Percentiles rank a stretch among this genome's conserved stretches.
phyloP scores from a whole-genome alignment of 2,888 invertebrate genomes.

The Melieria picta region DNA sequence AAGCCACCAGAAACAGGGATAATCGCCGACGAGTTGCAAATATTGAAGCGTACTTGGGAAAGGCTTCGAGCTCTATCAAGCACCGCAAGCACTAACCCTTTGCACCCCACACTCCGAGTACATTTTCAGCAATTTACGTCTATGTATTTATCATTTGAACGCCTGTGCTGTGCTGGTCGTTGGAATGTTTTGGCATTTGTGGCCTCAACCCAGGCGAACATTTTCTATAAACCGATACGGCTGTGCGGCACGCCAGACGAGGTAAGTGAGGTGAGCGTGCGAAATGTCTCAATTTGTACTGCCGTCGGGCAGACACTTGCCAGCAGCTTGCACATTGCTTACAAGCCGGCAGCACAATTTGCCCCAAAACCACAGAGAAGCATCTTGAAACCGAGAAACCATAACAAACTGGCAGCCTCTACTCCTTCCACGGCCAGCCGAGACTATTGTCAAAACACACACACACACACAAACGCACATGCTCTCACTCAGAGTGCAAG shows the following conservation, averaged over 20 bases:
- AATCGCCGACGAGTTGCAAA: no score
- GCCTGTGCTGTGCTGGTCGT: background rate
- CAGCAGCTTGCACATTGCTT: background rate
- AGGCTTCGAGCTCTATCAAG: no score
- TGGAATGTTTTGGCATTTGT: background rate
- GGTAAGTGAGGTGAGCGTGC: background rate
- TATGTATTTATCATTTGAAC: background rate
- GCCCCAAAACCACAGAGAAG: conserved; percentile 30
- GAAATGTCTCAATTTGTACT: conserved; percentile 36
- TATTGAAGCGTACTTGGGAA: no score
- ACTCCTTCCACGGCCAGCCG: no score
- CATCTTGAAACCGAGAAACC: conserved; percentile 20
- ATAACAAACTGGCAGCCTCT: conserved; percentile 18
- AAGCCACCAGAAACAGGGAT: no score
- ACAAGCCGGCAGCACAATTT: conserved; percentile 7
- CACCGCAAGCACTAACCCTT: no score
- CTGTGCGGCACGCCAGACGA: background rate
- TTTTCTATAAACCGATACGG: background rate
- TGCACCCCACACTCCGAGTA: no score
- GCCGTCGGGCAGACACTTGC: no score
- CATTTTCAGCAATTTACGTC: no score
- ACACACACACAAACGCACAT: no score
- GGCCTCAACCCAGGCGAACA: background rate
- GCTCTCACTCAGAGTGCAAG: no score
- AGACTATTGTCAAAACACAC: no score